Evolutionary conservation across 2,113 vertebrate species (phyloP).

Genomic region (Malurus melanocephalus): DNA sequence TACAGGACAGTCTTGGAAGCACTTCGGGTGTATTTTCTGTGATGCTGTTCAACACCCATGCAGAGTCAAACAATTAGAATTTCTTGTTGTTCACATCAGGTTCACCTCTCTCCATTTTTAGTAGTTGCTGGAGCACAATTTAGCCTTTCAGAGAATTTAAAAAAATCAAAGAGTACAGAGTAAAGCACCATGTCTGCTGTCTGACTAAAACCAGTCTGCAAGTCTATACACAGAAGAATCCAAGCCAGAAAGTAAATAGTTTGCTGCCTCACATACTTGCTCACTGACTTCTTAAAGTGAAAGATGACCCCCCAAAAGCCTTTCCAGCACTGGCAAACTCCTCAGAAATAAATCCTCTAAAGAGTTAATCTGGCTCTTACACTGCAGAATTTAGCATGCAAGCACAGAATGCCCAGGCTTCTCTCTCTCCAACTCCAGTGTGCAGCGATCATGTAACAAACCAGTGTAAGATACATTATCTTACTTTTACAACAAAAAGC

Average conservation of each 20-base stretch:
- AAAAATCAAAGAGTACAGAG: not conserved
- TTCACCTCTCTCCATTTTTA: not conserved
- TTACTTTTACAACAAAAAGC: not conserved
- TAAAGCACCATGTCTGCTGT: not conserved
- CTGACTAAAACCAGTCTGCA: not conserved
- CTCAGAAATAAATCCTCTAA: not conserved
- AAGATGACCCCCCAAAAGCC: not conserved
- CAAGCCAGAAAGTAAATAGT: conserved; percentile 20
- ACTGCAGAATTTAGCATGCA: not conserved
- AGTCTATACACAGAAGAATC: not conserved
- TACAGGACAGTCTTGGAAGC: not conserved
- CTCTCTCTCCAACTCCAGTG: not conserved
- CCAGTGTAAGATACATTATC: not conserved
- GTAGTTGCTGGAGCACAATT: not conserved
- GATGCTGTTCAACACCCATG: not conserved
- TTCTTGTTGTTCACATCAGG: not conserved
- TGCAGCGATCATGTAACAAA: not conserved
- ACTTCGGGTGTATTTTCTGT: not conserved
- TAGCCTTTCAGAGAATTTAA: not conserved
- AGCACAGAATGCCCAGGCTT: not conserved
- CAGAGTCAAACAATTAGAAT: not conserved
- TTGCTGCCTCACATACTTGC: conserved; percentile 1
- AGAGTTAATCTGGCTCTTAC: not conserved
- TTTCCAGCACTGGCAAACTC: not conserved
- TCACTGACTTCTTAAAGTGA: conserved; percentile 11